Base-by-base conservation (phyloP, 2,888 invertebrate genomes). In the Phymatocera aterrima region DNA sequence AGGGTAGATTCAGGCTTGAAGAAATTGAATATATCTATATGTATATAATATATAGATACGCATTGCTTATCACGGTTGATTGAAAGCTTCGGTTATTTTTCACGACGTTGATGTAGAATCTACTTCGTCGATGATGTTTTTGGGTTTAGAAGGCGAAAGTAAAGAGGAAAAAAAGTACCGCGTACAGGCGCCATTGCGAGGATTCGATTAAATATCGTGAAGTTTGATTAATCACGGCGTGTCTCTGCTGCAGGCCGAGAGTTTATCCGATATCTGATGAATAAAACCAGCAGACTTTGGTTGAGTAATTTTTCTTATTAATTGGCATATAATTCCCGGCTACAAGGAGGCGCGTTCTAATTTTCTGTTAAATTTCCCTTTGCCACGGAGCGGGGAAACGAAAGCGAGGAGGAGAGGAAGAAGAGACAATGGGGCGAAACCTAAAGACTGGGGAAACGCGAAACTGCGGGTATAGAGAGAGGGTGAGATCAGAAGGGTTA, bases 341-440 rank as follows among this genome's bases (percentile, higher is more conserved):
- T 82, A 80, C 64, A 81, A 78, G 80, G 79, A 82, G 79, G 80
- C 82, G 83, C 82, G 61, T 82, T 85, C 84, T 85, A 87, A 88
- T 88, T 86, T 85, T 87, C 87, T 82, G 85, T 87, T 84, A 86
- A 87, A 88, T 84, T 87, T 86, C 81, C 82, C 82, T 78, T 81
- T 83, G 79, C 81, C 79, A 77, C 57, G 77, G 60, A 57, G n/a
- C n/a, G n/a, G n/a, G n/a, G n/a, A n/a, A n/a, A n/a, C n/a, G n/a
- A n/a, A n/a, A n/a, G n/a, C n/a, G n/a, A n/a, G n/a, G n/a, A n/a
- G n/a, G n/a, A n/a, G n/a, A n/a, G n/a, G n/a, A n/a, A n/a, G n/a
- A n/a, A n/a, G 75, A 75, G 82, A 87, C 87, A 86, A 87, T 87
- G 84, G 83, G 82, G 84, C 82, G 82, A 82, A 82, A 81, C 81